phyloP scores from a whole-genome alignment of 92 coral and sea anemone genomes.

The Palythoa heliodiscus region DNA sequence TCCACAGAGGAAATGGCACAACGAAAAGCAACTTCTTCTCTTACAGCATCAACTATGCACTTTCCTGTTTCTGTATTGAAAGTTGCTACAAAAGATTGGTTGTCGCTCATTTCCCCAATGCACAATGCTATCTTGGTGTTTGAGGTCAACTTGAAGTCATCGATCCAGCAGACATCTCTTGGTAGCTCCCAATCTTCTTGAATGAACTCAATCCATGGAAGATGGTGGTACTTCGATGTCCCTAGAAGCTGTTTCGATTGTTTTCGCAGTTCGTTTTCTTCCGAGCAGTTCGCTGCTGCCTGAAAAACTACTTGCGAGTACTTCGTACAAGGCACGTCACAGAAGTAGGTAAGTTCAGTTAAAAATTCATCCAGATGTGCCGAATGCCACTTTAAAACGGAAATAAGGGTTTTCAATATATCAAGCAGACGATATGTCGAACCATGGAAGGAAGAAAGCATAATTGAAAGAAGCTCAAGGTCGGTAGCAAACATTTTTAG shows the following conservation, averaged over 20 bases:
- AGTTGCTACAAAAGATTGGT: slow-evolving; percentile 17
- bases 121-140: slow-evolving; percentile 21
- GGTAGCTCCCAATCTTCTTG: slow-evolving; percentile 25
- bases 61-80: slow-evolving; percentile 9
- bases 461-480: slow-evolving; percentile 11
- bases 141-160: slow-evolving; percentile 20
- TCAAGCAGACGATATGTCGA: background rate
- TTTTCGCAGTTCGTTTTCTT: slow-evolving; percentile 20
- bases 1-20: slow-evolving; percentile 25
- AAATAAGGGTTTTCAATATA: background rate
- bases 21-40: background rate
- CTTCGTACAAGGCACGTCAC: background rate
- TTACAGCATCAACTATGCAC: background rate
- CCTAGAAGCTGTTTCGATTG: slow-evolving; percentile 11
- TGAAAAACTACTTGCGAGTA: slow-evolving; percentile 3
- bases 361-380: slow-evolving; percentile 11
- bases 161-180: background rate
- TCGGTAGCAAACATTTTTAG: background rate
- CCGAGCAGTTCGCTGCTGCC: slow-evolving; percentile 15
- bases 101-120: background rate
- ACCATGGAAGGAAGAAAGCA: background rate
- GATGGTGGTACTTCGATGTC: slow-evolving; percentile 30
- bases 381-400: background rate
- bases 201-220: slow-evolving; percentile 23
- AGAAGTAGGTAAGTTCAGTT: background rate